Evolutionary conservation across 92 coral and sea anemone species (phyloP).

Genomic region (Micromussa lordhowensis): DNA sequence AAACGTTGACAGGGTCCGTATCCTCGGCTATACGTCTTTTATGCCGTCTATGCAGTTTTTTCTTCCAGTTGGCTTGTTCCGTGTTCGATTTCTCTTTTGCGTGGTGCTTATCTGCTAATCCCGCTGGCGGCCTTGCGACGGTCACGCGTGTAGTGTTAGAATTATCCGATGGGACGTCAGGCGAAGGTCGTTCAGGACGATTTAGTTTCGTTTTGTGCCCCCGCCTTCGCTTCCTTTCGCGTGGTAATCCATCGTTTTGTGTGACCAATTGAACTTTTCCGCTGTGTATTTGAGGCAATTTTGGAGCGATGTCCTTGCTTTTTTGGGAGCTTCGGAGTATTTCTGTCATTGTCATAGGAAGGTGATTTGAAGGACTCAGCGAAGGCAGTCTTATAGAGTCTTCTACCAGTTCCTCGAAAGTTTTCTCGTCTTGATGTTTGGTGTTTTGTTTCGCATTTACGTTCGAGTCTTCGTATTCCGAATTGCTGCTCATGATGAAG

Average conservation of each 20-base stretch:
- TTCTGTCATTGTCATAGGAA: conserved; percentile 69
- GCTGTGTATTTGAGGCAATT: conserved; percentile 35
- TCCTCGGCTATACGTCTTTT: conserved; percentile 61
- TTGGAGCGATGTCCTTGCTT: conserved; percentile 25
- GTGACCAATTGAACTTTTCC: conserved; percentile 44
- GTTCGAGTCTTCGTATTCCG: conserved; percentile 4
- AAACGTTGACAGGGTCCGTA: conserved; percentile 40
- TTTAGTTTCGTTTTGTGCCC: conserved; percentile 54
- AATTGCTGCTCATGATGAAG: not conserved
- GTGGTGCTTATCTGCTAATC: conserved; percentile 27
- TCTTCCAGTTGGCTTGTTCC: conserved; percentile 55
- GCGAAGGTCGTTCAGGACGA: conserved; percentile 52
- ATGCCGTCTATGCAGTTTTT: conserved; percentile 58
- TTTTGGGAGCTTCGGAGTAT: conserved; percentile 57
- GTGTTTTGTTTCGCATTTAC: not conserved
- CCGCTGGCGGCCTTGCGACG: conserved; percentile 6
- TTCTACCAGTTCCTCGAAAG: conserved; percentile 67
- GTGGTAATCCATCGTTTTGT: conserved; percentile 13
- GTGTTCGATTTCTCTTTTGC: conserved; percentile 12
- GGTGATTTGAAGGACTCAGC: conserved; percentile 39
- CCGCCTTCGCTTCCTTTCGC: conserved; percentile 56
- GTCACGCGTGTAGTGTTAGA: conserved; percentile 34
- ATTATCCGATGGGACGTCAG: conserved; percentile 28
- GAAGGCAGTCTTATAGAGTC: conserved; percentile 67
- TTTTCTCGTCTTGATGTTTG: conserved; percentile 47